Evolutionary conservation across 2,888 invertebrate species (phyloP).

Genomic region (Hemicrepidius hirtus): DNA sequence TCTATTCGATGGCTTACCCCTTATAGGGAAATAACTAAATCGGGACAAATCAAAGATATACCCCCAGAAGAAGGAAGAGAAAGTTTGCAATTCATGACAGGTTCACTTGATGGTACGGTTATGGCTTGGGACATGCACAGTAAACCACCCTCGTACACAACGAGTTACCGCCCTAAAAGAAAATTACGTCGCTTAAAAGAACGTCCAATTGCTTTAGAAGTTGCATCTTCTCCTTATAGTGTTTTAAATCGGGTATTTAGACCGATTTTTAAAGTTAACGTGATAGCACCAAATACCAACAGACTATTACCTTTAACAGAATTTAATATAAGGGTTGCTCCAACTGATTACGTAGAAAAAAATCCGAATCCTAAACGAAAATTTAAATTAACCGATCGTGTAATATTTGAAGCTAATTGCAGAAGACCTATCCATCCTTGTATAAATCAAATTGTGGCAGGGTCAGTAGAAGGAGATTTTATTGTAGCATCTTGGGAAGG

Average conservation of each 20-base stretch:
- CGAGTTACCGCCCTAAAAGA: constrained; percentile 64
- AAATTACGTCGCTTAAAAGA: constrained; percentile 72
- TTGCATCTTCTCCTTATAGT: constrained; percentile 78
- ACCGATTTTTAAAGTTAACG: constrained; percentile 77
- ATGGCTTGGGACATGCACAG: constrained; percentile 83
- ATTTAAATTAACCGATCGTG: constrained; percentile 51
- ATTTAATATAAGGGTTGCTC: constrained; percentile 70
- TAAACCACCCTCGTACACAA: constrained; percentile 61
- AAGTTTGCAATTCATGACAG: constrained; percentile 79
- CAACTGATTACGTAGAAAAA: constrained; percentile 67
- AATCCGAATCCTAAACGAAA: constrained; percentile 44
- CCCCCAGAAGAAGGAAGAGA: constrained; percentile 67
- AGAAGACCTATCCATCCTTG: constrained; percentile 33
- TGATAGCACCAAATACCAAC: constrained; percentile 65
- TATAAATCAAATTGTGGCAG: constrained; percentile 59
- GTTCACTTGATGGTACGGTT: constrained; percentile 80
- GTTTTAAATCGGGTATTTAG: constrained; percentile 77
- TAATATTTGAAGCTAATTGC: constrained; percentile 49
- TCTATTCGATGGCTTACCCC: constrained; percentile 82
- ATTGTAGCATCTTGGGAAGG: constrained; percentile 78
- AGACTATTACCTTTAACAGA: constrained; percentile 59
- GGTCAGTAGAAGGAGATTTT: constrained; percentile 65
- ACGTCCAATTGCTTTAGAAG: constrained; percentile 76
- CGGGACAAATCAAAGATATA: constrained; percentile 74
- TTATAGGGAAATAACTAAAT: constrained; percentile 75